phyloP scores from a whole-genome alignment of 2,888 invertebrate species.

The Bruchidius siliquastri region DNA sequence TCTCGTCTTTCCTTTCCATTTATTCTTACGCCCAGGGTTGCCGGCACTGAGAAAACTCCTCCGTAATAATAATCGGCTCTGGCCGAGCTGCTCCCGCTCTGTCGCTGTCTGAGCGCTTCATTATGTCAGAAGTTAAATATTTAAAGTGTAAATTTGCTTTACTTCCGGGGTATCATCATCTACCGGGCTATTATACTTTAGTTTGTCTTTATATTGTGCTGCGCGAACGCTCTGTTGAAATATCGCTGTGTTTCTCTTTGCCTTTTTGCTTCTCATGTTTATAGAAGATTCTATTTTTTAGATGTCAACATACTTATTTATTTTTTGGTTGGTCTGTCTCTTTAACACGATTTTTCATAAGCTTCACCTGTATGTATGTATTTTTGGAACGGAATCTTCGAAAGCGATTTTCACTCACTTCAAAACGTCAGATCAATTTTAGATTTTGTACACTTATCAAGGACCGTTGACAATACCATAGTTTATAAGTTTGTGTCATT shows the following conservation, averaged over 20 bases:
- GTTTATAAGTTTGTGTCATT: no score
- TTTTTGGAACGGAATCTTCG: no score
- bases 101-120: not conserved
- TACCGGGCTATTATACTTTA: not conserved
- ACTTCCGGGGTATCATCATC: not conserved
- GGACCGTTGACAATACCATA: no score
- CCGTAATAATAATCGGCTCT: not conserved
- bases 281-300: no score
- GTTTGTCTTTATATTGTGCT: not conserved
- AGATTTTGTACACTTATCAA: no score
- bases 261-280: no score
- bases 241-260: not conserved
- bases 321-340: no score
- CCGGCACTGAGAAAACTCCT: not conserved
- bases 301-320: no score
- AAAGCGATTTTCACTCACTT: no score
- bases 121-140: constrained; percentile 9
- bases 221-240: not conserved
- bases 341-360: no score
- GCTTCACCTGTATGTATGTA: no score
- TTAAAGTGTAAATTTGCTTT: constrained; percentile 10
- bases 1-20: not conserved
- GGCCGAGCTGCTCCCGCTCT: not conserved
- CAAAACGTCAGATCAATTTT: no score
- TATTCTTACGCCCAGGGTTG: not conserved